Evolutionary conservation across 2,888 invertebrate species (phyloP), one percentile per base, ranked within the genome.

Genomic region (Diaperis boleti): DNA sequence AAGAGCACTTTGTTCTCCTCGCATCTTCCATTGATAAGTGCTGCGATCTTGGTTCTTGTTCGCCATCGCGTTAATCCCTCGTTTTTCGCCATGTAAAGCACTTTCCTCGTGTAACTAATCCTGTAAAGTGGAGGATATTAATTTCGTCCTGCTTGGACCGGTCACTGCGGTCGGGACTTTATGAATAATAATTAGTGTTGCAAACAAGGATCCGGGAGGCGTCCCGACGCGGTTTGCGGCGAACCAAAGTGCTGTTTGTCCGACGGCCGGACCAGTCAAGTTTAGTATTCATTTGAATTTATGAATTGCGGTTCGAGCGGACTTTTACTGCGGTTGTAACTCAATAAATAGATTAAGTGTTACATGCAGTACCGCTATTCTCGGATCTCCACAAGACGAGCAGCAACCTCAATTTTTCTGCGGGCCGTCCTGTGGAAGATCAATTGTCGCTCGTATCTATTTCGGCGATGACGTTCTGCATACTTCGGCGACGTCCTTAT

Each of bases 121-220:
- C 74, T 76, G 76, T 77, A 74, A 75, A 77, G 74, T 76, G 75
- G 75, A 75, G 72, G 77, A 79, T 80, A 80, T 80, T 80, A 80
- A 80, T 80, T 79, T 78, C 68, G 76, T 75, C 74, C 73, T 76
- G 75, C 73, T 72, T 71, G 75, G 76, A 76, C 75, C 76, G 78
- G 78, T 77, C 78, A 78, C 73, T 72, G 72, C 72, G 79, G 78
- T 76, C 73, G 74, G 73, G 71, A 74, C 74, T 78, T 79, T 81
- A 81, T 81, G 81, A 81, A 81, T 81, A 80, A 80, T 81, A 81
- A 81, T 81, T 79, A 80, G 78, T 76, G 79, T 78, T 78, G 76
- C 78, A 76, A 79, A 80, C 78, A 79, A 78, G 79, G 78, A 75
- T 77, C 76, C 71, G 70, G 74, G 73, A 72, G 74, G 75, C 75